Evolutionary conservation across 2,113 vertebrate species (phyloP).

Genomic region (Microcebus tavaratra): DNA sequence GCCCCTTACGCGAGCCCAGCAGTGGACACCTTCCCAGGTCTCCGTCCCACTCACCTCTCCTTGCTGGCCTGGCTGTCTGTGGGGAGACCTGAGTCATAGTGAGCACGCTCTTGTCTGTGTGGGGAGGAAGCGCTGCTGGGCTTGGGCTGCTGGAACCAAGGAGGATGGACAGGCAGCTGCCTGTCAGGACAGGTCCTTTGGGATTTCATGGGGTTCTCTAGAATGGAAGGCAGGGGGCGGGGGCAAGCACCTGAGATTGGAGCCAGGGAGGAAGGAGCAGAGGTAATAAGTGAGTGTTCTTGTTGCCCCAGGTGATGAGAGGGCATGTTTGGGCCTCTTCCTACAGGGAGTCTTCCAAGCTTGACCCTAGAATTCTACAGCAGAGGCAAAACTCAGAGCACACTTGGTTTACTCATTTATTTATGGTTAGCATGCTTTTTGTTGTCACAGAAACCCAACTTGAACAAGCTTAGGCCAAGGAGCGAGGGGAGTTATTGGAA

Average conservation of each 20-base stretch:
- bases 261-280: background rate
- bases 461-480: background rate
- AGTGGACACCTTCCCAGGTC: background rate
- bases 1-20: background rate
- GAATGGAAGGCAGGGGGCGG: background rate
- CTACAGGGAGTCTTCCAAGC: background rate
- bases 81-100: background rate
- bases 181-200: background rate
- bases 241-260: background rate
- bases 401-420: background rate
- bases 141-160: background rate
- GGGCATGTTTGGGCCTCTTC: background rate
- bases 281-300: background rate
- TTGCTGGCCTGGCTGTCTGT: background rate
- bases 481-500: background rate
- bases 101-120: background rate
- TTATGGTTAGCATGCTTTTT: background rate
- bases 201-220: background rate
- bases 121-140: background rate
- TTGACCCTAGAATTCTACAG: background rate
- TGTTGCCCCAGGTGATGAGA: background rate
- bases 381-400: background rate
- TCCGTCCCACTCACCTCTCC: background rate
- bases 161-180: background rate
- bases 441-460: background rate